Evolutionary conservation across 2,797 vertebrate genomes (phyloP), one percentile per base, ranked within the genome.

Genomic region (Melanitta fusca): DNA sequence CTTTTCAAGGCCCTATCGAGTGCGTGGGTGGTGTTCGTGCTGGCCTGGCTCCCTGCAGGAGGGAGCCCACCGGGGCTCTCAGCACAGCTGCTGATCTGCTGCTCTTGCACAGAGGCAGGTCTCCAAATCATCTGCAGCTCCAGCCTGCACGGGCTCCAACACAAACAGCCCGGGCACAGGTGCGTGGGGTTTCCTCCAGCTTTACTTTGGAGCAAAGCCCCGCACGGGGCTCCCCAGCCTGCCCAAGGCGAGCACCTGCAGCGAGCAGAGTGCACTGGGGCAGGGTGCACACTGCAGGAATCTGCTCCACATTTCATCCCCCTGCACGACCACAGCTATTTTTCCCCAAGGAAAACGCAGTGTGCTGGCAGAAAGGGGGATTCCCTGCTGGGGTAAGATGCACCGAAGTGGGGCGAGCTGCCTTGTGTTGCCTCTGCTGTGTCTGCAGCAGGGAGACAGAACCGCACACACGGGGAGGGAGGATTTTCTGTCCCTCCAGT

Each of bases 401-500:
- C 41, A 45, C 10, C 32, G 4, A n/a, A n/a, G 30, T 32, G 41
- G 41, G 30, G 41, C 8, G 32, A 45, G 30, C 30, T 45, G 30
- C 41, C 43, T 45, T 39, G 4, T 24, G 41, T 45, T 30, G 20
- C 28, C 32, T 65, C 10, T n/a, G 14, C 41, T n/a, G 43, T 61
- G 64, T 56, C 34, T 60, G 45, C 75, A 54, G 13, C 22, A 36
- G 38, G 38, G 39, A 56, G 30, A 39, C 11, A 54, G 36, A 80
- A 3, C 21, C 0, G 0, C 25, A 36, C 57, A 58, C n/a, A 4
- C 25, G 5, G 1, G 13, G 10, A 71, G 8, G 9, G 4, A 2
- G 10, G 8, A 47, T 36, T 71, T 90, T 9, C 24, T 6, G 0
- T 56, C 2, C 43, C 27, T 78, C 18, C 30, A 18, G 1, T 0